These are phyloP conservation scores for Tiliacea aurago DNA, from an alignment of 2,888 invertebrate species.

Conservation along the genomic window DNA sequence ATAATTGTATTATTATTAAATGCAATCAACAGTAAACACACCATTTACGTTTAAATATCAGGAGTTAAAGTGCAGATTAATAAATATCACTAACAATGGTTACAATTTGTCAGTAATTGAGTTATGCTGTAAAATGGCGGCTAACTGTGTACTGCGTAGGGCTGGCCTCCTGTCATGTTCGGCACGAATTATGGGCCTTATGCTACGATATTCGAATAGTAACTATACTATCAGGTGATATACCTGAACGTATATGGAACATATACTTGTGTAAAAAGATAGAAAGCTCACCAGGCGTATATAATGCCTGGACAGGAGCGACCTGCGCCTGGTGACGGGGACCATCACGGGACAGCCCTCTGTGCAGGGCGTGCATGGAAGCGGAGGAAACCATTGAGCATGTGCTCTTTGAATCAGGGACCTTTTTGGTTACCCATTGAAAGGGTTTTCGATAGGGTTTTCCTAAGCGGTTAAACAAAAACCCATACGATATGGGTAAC, in stretches of 20 bases:
- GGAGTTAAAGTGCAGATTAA: conserved; percentile 52
- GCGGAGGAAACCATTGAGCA: too few relatives aligned
- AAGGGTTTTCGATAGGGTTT: too few relatives aligned
- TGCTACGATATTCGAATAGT: conserved; percentile 13
- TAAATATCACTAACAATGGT: conserved; percentile 57
- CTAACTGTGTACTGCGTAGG: conserved; percentile 41
- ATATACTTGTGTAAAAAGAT: background rate
- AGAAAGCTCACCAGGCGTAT: too few relatives aligned
- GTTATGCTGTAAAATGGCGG: conserved; percentile 48
- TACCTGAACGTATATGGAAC: background rate
- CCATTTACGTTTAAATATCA: conserved; percentile 33
- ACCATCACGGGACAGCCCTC: too few relatives aligned
- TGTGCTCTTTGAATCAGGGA: too few relatives aligned
- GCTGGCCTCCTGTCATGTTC: conserved; percentile 47
- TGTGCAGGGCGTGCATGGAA: too few relatives aligned
- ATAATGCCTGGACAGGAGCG: too few relatives aligned
- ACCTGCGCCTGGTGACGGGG: too few relatives aligned
- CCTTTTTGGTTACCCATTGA: too few relatives aligned
- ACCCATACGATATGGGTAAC: too few relatives aligned
- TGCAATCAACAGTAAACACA: conserved; percentile 13
- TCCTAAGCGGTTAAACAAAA: too few relatives aligned
- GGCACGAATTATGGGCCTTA: conserved; percentile 38
- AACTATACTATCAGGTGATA: conserved; percentile 3
- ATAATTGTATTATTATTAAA: background rate
- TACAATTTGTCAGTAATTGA: conserved; percentile 60